Percentiles rank a stretch among this genome's conserved stretches.
Evolutionary conservation across 2,888 invertebrate genomes (phyloP).

Genomic region (Siphlonurus alternatus): DNA sequence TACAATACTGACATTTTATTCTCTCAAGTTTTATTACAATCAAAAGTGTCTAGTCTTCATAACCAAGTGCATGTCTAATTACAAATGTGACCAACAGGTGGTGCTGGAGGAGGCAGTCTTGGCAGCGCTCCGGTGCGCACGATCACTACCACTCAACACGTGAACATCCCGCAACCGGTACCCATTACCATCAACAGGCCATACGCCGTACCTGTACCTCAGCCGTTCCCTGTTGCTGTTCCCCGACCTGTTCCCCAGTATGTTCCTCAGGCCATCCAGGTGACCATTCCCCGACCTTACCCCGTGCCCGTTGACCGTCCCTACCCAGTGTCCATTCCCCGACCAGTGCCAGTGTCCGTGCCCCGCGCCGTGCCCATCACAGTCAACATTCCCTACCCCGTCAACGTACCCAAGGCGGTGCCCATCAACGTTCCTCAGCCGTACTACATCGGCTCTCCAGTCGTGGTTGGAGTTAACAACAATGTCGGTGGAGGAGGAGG

Average conservation of each 20-base stretch:
- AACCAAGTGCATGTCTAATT: no score
- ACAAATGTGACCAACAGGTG: background rate
- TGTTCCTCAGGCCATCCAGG: slow-evolving; percentile 6
- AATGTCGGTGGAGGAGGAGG: background rate
- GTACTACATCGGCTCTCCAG: slow-evolving; percentile 29
- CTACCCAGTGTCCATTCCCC: slow-evolving; percentile 13
- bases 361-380: slow-evolving; percentile 32
- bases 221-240: slow-evolving; percentile 30
- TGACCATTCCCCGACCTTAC: slow-evolving; percentile 32
- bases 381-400: slow-evolving; percentile 35
- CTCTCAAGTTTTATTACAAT: no score
- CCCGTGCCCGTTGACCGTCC: slow-evolving; percentile 33
- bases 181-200: slow-evolving; percentile 32
- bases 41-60: no score
- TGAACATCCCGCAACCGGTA: slow-evolving; percentile 18
- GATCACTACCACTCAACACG: slow-evolving; percentile 31
- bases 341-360: slow-evolving; percentile 29
- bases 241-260: slow-evolving; percentile 26
- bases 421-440: slow-evolving; percentile 37
- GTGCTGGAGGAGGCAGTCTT: background rate
- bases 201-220: slow-evolving; percentile 13
- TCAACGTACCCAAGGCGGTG: slow-evolving; percentile 33
- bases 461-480: slow-evolving; percentile 14
- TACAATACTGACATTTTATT: no score
- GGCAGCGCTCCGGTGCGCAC: slow-evolving; percentile 19